A percentile compares a stretch with the other conserved stretches of the same genome.
These are phyloP conservation scores for Aphaenogaster rudis DNA, from an alignment of 1,140 invertebrate genomes.

Conservation along the genomic window DNA sequence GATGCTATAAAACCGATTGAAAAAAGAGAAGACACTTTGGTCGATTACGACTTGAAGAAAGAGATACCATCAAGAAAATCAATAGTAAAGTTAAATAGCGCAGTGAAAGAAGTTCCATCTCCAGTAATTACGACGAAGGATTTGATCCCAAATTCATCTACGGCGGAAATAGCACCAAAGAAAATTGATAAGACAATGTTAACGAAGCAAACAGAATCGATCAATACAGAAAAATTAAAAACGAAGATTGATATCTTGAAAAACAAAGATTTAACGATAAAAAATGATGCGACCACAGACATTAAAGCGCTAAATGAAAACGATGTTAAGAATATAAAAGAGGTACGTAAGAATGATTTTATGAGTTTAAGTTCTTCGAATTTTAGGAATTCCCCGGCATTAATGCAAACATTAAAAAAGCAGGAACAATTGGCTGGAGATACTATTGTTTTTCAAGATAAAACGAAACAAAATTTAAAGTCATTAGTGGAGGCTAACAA, in stretches of 20 bases:
- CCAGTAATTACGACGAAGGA: not conserved
- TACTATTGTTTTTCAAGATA: not conserved
- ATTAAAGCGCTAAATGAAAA: not conserved
- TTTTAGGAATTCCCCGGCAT: not conserved
- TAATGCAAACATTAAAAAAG: not conserved
- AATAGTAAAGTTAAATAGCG: constrained; percentile 16
- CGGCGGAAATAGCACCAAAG: not conserved
- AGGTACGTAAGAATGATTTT: not conserved
- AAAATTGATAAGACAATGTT: not conserved
- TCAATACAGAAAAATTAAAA: not conserved
- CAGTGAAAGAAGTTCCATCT: not conserved
- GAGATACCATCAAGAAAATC: constrained; percentile 66
- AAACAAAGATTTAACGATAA: not conserved
- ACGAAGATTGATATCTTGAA: not conserved
- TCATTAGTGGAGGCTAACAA: not conserved
- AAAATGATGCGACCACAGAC: not conserved
- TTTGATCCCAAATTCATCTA: not conserved
- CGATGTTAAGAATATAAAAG: not conserved
- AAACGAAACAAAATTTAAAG: constrained; percentile 3
- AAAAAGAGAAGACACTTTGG: constrained; percentile 75
- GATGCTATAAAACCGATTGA: constrained; percentile 72
- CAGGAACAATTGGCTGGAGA: not conserved
- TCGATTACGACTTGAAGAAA: constrained; percentile 72
- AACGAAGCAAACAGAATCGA: not conserved
- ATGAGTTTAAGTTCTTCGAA: not conserved